Base-by-base conservation (phyloP, 2,113 vertebrate species). In the Leiothrix lutea region DNA sequence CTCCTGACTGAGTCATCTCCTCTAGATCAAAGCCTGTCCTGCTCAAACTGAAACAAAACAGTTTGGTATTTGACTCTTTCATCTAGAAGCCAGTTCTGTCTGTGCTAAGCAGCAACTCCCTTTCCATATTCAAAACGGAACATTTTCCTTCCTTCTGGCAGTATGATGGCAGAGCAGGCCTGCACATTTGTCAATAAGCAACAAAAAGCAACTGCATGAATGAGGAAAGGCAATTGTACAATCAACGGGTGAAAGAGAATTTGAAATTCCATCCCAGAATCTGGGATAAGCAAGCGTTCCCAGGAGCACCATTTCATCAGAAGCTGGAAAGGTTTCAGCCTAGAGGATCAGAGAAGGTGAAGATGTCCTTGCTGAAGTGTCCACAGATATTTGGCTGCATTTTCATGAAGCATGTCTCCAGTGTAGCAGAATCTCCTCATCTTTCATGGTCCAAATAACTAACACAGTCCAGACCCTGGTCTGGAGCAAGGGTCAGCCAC, bases 1-100 rank as follows among this genome's bases (percentile, higher is more conserved):
- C 91, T 94, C 90, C 92, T 74, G 83, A 86, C 82, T 80, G 75
- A 96, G 83, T 93, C 86, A 94, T 88, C 92, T 88, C 60, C 93
- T 81, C 60, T 19, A 94, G 91, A 95, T 96, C 95, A 96, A 96
- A 97, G 94, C 86, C 69, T 51, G 60, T 70, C 75, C 86, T 71
- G 56, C 88, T 94, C 86, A 86, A 90, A 94, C 17, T 90, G 90
- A 97, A 96, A 96, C 86, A 93, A 88, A 94, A 95, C 78, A 90
- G 80, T 95, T 95, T 88, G 91, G 56, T 90, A 84, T 92, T 67
- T 84, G 75, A 83, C 86, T 93, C 94, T 97, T 96, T 96, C 64
- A 96, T 95, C 92, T 83, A 94, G 80, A 92, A 91, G 82, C 80
- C 88, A 88, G 80, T 56, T 90, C 81, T 69, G 70, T 57, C 71